Evolutionary conservation across 37 sponge, comb jelly and placozoan species (phyloP).

Genomic region (Spongilla lacustris): DNA sequence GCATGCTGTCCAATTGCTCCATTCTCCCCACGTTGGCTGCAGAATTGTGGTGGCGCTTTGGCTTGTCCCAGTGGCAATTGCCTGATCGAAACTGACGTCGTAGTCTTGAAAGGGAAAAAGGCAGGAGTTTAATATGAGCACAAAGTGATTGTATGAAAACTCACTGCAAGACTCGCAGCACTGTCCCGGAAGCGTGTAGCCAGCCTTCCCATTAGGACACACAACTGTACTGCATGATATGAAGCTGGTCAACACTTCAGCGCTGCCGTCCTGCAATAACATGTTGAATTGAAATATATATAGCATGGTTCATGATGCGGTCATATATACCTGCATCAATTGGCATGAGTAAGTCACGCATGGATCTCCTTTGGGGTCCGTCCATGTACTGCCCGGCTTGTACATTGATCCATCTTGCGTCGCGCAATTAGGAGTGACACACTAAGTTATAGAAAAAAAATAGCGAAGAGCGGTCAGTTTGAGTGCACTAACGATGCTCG

Average conservation of each 20-base stretch:
- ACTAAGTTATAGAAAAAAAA: not conserved
- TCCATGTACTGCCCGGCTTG: not conserved
- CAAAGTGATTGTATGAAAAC: not conserved
- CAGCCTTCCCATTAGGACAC: constrained; percentile 64
- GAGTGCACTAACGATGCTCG: not conserved
- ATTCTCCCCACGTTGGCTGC: constrained; percentile 42
- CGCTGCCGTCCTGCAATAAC: not conserved
- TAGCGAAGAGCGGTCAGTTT: not conserved
- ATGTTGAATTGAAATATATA: not conserved
- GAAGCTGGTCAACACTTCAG: not conserved
- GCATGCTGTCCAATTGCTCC: constrained; percentile 76
- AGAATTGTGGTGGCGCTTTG: not conserved
- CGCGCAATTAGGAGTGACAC: not conserved
- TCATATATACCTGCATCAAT: not conserved
- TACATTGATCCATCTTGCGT: not conserved
- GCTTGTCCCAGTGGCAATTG: not conserved
- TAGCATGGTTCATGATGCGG: not conserved
- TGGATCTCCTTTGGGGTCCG: not conserved
- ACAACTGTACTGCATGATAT: not conserved
- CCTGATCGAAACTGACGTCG: not conserved
- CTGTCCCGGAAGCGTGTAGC: constrained; percentile 42
- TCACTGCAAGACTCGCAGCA: constrained; percentile 64
- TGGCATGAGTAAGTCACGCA: not conserved
- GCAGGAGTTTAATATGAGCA: not conserved
- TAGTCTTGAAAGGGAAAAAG: not conserved